Conservation (phyloP, 2,113 vertebrate species). For the Beaufortia kweichowensis region DNA sequence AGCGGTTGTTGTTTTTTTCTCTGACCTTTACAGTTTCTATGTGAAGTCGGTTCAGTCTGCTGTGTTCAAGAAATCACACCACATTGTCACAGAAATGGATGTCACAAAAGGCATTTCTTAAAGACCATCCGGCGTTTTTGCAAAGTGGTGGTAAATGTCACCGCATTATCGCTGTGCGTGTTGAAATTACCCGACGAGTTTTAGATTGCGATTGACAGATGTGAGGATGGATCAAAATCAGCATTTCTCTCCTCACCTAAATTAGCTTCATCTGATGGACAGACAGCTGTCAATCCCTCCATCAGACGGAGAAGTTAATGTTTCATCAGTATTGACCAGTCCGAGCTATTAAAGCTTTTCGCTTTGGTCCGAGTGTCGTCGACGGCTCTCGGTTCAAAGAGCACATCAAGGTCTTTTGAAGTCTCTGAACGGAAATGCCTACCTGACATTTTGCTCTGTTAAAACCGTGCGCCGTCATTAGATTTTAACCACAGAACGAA, state of each 20-base stretch:
- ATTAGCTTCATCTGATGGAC: neutral
- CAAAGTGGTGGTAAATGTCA: conserved; percentile 17
- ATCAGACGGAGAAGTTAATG: neutral
- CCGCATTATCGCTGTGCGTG: neutral
- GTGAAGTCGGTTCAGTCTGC: neutral
- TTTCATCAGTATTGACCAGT: neutral
- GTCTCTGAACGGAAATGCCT: conserved; percentile 4
- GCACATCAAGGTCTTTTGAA: too few relatives aligned
- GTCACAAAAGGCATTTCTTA: neutral
- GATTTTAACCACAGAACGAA: neutral
- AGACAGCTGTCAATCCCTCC: too few relatives aligned
- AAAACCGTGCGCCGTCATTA: neutral
- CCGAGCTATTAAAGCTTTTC: neutral
- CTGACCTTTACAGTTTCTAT: neutral
- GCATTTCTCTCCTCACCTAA: too few relatives aligned
- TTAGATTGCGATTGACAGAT: neutral
- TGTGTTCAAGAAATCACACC: neutral
- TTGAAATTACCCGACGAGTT: neutral
- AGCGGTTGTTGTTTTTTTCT: neutral
- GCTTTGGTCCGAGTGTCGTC: too few relatives aligned
- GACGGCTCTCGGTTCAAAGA: too few relatives aligned
- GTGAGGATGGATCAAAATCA: too few relatives aligned
- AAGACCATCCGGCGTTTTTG: neutral
- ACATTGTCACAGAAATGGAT: neutral
- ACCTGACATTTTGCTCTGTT: conserved; percentile 2